These are phyloP conservation scores for Cygnus olor DNA, from an alignment of 2,797 vertebrate genomes.

Conservation along the genomic window DNA sequence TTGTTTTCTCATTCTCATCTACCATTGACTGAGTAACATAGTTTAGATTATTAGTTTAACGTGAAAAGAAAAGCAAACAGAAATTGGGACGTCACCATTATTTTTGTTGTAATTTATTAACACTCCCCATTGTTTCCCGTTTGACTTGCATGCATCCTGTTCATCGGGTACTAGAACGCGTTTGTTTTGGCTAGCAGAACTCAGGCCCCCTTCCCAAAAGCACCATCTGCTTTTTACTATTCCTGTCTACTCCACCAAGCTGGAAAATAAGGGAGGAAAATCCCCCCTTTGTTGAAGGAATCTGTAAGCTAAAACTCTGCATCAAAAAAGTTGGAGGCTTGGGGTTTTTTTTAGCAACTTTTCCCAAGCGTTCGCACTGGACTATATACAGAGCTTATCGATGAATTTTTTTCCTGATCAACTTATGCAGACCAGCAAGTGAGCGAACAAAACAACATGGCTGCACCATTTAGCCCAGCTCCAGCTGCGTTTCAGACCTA, in stretches of 20 bases:
- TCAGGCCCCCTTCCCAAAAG: background rate
- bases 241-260: background rate
- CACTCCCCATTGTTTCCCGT: background rate
- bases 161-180: background rate
- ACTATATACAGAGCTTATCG: background rate
- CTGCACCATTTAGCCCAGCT: background rate
- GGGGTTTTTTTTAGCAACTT: background rate
- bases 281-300: background rate
- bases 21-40: fast-evolving
- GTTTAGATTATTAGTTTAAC: background rate
- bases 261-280: background rate
- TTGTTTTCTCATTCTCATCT: background rate
- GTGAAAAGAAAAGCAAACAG: background rate
- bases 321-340: background rate
- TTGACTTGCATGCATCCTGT: background rate
- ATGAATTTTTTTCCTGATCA: background rate
- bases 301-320: background rate
- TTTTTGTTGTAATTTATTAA: background rate
- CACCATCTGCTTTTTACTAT: background rate
- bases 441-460: conserved; percentile 42
- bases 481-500: background rate
- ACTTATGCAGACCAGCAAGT: background rate
- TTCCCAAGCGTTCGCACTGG: background rate
- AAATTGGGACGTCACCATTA: background rate
- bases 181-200: background rate